Percentiles rank a stretch among this genome's conserved stretches.
These are phyloP conservation scores for Zaprionus lineosus DNA, from an alignment of 2,888 invertebrate genomes.

Conservation along the genomic window DNA sequence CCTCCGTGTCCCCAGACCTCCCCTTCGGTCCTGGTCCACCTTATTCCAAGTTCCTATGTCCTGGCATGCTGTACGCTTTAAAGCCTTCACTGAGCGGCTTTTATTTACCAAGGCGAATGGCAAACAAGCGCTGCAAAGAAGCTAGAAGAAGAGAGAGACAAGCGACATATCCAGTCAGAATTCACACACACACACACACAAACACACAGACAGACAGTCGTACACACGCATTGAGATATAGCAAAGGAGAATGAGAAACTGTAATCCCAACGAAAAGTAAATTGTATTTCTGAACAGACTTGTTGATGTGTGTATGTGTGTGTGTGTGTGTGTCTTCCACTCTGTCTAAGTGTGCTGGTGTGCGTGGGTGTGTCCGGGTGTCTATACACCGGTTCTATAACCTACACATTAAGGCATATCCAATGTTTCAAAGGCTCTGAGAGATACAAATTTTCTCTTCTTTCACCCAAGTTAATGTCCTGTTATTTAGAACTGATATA, in stretches of 20 bases:
- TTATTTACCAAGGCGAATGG: conserved; percentile 75
- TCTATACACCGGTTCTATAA: conserved; percentile 26
- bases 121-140: conserved; percentile 59
- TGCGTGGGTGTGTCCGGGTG: too few species aligned
- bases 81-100: conserved; percentile 47
- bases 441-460: not conserved
- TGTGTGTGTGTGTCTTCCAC: too few species aligned
- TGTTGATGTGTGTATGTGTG: conserved; percentile 69
- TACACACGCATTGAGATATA: too few species aligned
- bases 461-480: too few species aligned
- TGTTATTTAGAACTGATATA: not conserved
- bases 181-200: conserved; percentile 16
- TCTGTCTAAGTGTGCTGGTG: too few species aligned
- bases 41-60: too few species aligned
- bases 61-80: conserved; percentile 13
- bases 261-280: conserved; percentile 74
- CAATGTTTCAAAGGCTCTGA: not conserved
- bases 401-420: conserved; percentile 17
- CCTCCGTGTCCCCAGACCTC: not conserved
- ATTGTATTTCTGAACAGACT: conserved; percentile 76
- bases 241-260: conserved; percentile 27
- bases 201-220: not conserved
- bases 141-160: conserved; percentile 29
- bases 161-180: too few species aligned
- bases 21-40: not conserved